Percentiles rank a stretch among this genome's conserved stretches.
phyloP scores from a whole-genome alignment of 2,113 vertebrate species.

The Bos indicus region DNA sequence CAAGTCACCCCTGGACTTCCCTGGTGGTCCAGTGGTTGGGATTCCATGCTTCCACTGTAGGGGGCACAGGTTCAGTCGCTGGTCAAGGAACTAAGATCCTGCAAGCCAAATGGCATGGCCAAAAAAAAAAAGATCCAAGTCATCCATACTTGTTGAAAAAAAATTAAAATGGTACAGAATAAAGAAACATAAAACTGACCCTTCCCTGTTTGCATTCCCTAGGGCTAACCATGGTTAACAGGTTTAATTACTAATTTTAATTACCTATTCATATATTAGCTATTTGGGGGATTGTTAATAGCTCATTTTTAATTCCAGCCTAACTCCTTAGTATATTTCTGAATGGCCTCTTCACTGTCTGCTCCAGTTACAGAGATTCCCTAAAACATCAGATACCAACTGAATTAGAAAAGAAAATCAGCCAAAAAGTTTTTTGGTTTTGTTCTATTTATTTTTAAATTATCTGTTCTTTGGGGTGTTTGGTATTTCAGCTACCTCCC shows the following conservation, averaged over 20 bases:
- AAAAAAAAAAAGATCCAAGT: neutral
- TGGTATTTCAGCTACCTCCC: neutral
- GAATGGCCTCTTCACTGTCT: neutral
- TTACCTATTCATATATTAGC: neutral
- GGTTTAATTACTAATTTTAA: neutral
- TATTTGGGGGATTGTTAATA: neutral
- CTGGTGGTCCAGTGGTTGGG: neutral
- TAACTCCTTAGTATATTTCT: neutral
- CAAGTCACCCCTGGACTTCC: neutral
- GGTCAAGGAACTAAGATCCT: neutral
- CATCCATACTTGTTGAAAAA: neutral
- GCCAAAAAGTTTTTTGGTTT: neutral
- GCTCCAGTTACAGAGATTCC: neutral
- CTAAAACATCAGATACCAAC: neutral
- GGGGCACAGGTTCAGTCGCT: neutral
- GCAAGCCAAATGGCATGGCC: neutral
- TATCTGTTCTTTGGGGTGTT: neutral
- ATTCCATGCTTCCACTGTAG: neutral
- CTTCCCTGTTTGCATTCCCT: neutral
- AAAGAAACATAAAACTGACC: neutral
- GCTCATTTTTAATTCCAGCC: slow-evolving; percentile 3
- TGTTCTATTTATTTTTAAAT: neutral
- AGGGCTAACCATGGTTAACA: neutral
- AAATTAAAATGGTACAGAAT: neutral
- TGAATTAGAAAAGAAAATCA: neutral